Evolutionary conservation across 2,113 vertebrate genomes (phyloP).

Genomic region (Ploceus nigricollis): DNA sequence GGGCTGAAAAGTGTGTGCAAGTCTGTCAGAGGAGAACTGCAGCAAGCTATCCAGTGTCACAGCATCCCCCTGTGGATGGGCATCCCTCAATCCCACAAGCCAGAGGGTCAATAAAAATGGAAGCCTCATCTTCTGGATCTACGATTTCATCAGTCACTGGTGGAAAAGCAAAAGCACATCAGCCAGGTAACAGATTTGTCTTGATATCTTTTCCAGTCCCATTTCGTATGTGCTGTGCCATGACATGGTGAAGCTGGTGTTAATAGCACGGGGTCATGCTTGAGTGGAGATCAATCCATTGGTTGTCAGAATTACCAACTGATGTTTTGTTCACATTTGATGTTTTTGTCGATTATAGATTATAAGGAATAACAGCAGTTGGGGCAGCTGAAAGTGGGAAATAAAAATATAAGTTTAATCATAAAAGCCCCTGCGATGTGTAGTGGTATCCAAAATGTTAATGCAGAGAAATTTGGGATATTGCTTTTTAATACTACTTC

Average conservation of each 20-base stretch:
- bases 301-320: neutral
- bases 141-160: constrained; percentile 68
- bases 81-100: constrained; percentile 72
- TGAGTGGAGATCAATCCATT: neutral
- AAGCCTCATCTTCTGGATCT: constrained; percentile 81
- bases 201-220: neutral
- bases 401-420: neutral
- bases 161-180: constrained; percentile 74
- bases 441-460: neutral
- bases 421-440: neutral
- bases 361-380: neutral
- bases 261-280: neutral
- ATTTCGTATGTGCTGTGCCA: neutral
- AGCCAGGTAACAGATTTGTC: constrained; percentile 73
- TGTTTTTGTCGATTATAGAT: neutral
- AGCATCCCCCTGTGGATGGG: constrained; percentile 71
- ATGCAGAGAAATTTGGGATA: neutral
- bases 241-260: neutral
- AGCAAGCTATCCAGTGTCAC: constrained; percentile 73
- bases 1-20: constrained; percentile 83
- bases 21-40: constrained; percentile 79
- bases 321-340: neutral
- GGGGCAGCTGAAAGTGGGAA: neutral
- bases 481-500: neutral
- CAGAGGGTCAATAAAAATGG: constrained; percentile 82